Percentiles rank a stretch among this genome's conserved stretches.
These are phyloP conservation scores for Rhipidura dahli DNA, from an alignment of 2,113 vertebrate species.

Conservation along the genomic window DNA sequence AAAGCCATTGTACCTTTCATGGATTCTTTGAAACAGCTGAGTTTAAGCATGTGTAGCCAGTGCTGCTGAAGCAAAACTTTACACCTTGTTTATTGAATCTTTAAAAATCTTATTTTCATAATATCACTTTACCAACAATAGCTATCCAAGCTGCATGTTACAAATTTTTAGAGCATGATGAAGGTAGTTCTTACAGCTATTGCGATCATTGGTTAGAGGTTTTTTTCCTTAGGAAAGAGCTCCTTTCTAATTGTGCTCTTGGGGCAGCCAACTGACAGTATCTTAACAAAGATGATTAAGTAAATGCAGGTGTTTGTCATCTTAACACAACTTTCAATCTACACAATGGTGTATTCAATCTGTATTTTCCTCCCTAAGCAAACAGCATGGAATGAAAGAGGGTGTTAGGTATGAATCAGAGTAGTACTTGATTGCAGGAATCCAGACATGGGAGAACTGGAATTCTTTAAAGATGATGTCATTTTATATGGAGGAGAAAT, in stretches of 20 bases:
- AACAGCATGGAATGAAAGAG: not conserved
- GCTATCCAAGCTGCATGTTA: not conserved
- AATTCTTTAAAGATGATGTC: slow-evolving; percentile 12
- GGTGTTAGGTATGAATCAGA: slow-evolving; percentile 8
- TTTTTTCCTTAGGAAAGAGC: not conserved
- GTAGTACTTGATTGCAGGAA: not conserved
- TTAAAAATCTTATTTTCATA: not conserved
- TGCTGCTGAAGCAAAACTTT: not conserved
- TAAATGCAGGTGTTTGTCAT: slow-evolving; percentile 15
- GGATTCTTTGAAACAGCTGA: not conserved
- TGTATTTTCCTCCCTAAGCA: not conserved
- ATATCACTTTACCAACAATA: not conserved
- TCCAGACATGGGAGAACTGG: not conserved
- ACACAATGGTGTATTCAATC: not conserved
- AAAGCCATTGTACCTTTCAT: accelerated
- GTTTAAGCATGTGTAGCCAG: not conserved
- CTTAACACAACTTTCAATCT: not conserved
- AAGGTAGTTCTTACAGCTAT: not conserved
- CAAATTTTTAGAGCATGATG: not conserved
- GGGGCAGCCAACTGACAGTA: not conserved
- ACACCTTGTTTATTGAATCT: not conserved
- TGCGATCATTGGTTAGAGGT: not conserved
- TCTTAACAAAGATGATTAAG: not conserved
- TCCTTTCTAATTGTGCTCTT: not conserved
- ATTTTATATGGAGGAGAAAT: not conserved